Base-by-base conservation (phyloP, 2,113 vertebrate genomes). In the Anhinga anhinga region DNA sequence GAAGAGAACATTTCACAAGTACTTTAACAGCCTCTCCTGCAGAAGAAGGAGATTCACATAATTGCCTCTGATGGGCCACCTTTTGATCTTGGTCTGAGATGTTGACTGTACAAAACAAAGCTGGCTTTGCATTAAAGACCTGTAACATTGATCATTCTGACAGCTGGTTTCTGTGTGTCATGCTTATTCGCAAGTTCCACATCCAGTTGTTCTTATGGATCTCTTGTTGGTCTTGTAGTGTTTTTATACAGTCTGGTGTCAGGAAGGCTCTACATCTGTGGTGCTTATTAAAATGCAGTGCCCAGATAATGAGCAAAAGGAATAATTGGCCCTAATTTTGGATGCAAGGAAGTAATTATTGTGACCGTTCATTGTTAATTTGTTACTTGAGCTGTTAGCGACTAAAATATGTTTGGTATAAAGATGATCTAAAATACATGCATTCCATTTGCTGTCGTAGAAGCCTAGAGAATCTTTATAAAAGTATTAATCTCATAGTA, bases 321-420 rank as follows among this genome's bases (percentile, higher is more conserved):
- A 91, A 36, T 77, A 89, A 87, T 62, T 93, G 1, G 47, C 55
- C 45, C 82, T 88, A 42, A 88, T 90, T 92, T 93, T 82, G 53
- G 13, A 88, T 88, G 49, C 79, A 62, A 53, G 56, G 53, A 93
- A 80, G 84, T 86, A 88, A 92, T 93, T 94, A 70, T 72, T 93
- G 36, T 90, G 74, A 56, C 84, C 0, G 0, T 91, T 90, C 52
- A 27, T 82, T 89, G 74, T 91, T 95, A 80, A 88, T 94, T 93
- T 80, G 59, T 92, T 89, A 77, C 21, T 89, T 73, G 50, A 80
- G n/a, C 81, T 88, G 32, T 52, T 90, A 88, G 30, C 74, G 63
- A 88, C 52, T 93, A 47, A 92, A 90, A 50, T 50, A 36, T 30
- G 5, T 58, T 91, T 74, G 29, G 27, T 74, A 45, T 70, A 69